Conservation (phyloP, 2,797 vertebrate genomes). For the Rhadinocentrus ornatus region DNA sequence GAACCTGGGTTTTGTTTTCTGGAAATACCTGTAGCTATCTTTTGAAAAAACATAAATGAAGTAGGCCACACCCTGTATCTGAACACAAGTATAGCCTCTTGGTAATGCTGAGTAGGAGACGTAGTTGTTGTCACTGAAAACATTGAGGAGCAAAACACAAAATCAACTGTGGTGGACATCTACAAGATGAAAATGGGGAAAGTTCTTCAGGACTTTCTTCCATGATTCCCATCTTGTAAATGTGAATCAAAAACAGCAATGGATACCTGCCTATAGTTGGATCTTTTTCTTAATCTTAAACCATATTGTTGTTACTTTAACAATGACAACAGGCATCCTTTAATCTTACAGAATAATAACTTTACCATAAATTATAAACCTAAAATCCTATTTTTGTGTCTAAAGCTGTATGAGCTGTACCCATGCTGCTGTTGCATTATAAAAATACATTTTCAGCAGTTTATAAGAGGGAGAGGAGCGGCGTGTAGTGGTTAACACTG, state of each 20-base stretch:
- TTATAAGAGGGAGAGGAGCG: too few species aligned
- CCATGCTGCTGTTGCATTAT: background rate
- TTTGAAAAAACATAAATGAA: background rate
- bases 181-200: background rate
- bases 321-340: too few species aligned
- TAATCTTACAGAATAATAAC: too few species aligned
- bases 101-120: too few species aligned
- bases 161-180: background rate
- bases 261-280: background rate
- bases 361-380: too few species aligned
- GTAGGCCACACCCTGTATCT: background rate
- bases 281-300: background rate
- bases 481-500: background rate
- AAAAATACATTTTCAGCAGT: too few species aligned
- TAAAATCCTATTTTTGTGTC: too few species aligned
- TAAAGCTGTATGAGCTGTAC: background rate
- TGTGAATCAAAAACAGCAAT: background rate
- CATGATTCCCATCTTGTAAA: background rate
- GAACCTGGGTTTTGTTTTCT: background rate
- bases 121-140: background rate
- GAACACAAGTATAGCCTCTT: too few species aligned
- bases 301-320: too few species aligned
- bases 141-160: background rate
- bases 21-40: background rate
- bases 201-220: background rate